phyloP scores from a whole-genome alignment of 2,888 invertebrate species.

The Synergus japonicus region DNA sequence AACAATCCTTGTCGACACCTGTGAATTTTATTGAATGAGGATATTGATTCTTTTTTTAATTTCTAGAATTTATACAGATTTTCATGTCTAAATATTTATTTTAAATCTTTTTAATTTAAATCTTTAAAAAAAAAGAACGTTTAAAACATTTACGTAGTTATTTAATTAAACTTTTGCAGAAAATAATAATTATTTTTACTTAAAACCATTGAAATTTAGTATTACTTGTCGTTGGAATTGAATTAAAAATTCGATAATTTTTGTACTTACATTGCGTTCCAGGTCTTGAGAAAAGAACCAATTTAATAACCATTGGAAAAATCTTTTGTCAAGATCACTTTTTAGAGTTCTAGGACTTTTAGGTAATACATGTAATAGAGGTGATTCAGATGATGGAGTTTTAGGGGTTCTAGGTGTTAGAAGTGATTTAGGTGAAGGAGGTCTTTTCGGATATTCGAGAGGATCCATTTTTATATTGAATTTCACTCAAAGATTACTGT shows the following conservation, averaged over 20 bases:
- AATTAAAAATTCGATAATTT: neutral
- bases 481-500: neutral
- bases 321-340: conserved; percentile 56
- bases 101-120: neutral
- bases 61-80: neutral
- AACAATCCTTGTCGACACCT: neutral
- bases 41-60: neutral
- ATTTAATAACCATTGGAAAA: conserved; percentile 65
- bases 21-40: neutral
- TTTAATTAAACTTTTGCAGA: no score
- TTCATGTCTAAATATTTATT: no score
- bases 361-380: no score
- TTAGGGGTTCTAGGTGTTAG: no score
- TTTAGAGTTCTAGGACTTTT: conserved; percentile 16
- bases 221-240: neutral
- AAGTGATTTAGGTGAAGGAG: neutral
- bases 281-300: conserved; percentile 61
- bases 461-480: conserved; percentile 46
- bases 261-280: conserved; percentile 56
- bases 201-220: neutral
- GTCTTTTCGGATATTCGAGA: neutral
- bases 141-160: neutral
- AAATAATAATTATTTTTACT: neutral
- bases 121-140: neutral
- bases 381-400: no score